Evolutionary conservation across 2,797 vertebrate genomes (phyloP), one percentile per base, ranked within the genome.

Genomic region (Neoniphon sammara): DNA sequence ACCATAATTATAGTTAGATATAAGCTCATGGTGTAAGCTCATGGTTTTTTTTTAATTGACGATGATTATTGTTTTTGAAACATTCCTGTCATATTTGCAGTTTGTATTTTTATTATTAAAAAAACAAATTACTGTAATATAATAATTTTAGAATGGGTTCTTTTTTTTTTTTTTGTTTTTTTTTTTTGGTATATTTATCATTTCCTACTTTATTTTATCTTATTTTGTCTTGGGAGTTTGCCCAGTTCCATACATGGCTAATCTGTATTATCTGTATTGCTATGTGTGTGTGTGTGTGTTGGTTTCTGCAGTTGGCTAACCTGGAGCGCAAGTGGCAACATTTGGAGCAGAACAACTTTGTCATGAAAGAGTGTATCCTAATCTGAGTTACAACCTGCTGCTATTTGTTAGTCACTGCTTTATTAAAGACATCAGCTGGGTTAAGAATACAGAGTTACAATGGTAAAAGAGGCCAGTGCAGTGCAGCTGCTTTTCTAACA

Each of bases 301-400:
- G 14, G 60, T 6, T 72, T 78, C 91, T 92, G 73, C 82, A 99
- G 98, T 95, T 99, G 85, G 94, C 94, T 62, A 99, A 98, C 93
- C 90, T 99, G 93, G 97, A 99, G 88, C 95, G 96, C 90, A 99
- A 98, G 74, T 99, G 96, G 97, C 97, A 98, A 73, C 96, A 99
- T 79, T 89, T 95, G 85, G 98, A 99, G 80, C 97, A 98, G 94
- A 99, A 98, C 94, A 99, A 98, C 91, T 98, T 97, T 78, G 96
- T 97, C 61, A 99, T 99, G 98, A 97, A 97, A 92, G 97, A 99
- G 85, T 99, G 97, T 99, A 99, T 99, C 98, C 96, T 98, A 44
- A 21, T 50, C 0, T 5, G 12, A 39, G 7, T 30, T 21, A 15
- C 10, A 3, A 31, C 18, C 46, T 31, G 23, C 15, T 47, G n/a